Base-by-base conservation (phyloP, 2,888 invertebrate genomes). In the Apodemia zela region DNA sequence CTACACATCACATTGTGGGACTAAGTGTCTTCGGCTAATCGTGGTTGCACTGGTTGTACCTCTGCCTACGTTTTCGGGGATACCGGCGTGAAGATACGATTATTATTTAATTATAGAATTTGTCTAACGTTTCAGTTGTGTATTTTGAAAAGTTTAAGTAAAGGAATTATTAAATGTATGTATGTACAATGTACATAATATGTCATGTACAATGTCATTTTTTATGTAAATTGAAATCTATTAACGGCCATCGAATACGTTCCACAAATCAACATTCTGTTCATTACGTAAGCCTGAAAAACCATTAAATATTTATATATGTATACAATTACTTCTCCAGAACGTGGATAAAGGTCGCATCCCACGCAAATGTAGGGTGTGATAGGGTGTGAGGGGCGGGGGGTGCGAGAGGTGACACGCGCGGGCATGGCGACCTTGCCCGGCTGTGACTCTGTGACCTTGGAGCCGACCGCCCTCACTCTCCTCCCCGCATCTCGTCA, bases 371-470 rank as follows among this genome's bases (percentile, higher is more conserved):
- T 81, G 74, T 79, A 82, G 87, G 89, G 85, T 80, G 85, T 80
- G 74, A 75, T 80, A 79, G 85, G 87, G 88, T 77, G 84, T 75
- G 79, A 71, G 75, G 78, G 71, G 72, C 38, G 66, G 35, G 77
- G 65, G 78, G 73, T 77, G 75, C 54, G 77, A 69, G 69, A 68
- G 77, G 73, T 75, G 81, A 85, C 87, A 87, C 86, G 88, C 87
- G 89, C 87, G 88, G 89, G 87, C 87, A 86, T 82, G 81, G 80
- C 80, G 89, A 90, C 90, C 90, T 90, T 91, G 90, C 90, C 90
- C 90, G 90, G 89, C 89, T 84, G 89, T 91, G 90, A 91, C 90
- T 90, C 89, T 86, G 87, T 86, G 89, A 90, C 90, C 90, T 89
- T 90, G 89, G 87, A 87, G 84, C 88, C 83, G 80, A 76, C 75